Evolutionary conservation across 2,888 invertebrate genomes (phyloP).

Genomic region (Pristionchus fissidentatus): DNA sequence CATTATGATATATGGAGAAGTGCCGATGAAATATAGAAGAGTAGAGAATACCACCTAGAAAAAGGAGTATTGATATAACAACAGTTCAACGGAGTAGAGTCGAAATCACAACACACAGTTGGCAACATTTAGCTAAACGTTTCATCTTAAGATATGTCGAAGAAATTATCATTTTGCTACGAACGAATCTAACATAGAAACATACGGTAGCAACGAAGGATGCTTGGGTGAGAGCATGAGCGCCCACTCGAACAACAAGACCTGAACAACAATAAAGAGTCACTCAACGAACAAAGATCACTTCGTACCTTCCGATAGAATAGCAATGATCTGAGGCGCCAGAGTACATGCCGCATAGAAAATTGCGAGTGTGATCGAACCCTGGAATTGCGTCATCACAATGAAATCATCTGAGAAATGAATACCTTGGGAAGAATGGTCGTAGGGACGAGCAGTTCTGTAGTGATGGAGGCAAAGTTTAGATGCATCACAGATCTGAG

Average conservation of each 20-base stretch:
- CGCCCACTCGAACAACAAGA: conserved; percentile 21
- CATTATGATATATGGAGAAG: conserved; percentile 65
- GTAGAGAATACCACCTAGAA: neutral
- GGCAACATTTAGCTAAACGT: neutral
- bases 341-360: conserved; percentile 73
- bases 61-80: neutral
- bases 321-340: conserved; percentile 65
- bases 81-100: neutral
- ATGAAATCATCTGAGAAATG: conserved; percentile 65
- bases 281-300: neutral
- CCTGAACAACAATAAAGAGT: neutral
- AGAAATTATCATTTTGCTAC: neutral
- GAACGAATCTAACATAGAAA: neutral
- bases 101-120: neutral
- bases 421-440: conserved; percentile 60
- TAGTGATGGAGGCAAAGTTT: conserved; percentile 75
- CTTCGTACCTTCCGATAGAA: conserved; percentile 11
- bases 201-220: conserved; percentile 29
- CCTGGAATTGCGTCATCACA: conserved; percentile 61
- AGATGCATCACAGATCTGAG: conserved; percentile 68
- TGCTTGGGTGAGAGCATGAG: neutral
- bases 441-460: conserved; percentile 72
- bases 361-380: conserved; percentile 65
- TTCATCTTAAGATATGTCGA: neutral
- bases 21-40: conserved; percentile 52